Evolutionary conservation across 2,113 vertebrate genomes (phyloP).

Genomic region (Syrrhaptes paradoxus): DNA sequence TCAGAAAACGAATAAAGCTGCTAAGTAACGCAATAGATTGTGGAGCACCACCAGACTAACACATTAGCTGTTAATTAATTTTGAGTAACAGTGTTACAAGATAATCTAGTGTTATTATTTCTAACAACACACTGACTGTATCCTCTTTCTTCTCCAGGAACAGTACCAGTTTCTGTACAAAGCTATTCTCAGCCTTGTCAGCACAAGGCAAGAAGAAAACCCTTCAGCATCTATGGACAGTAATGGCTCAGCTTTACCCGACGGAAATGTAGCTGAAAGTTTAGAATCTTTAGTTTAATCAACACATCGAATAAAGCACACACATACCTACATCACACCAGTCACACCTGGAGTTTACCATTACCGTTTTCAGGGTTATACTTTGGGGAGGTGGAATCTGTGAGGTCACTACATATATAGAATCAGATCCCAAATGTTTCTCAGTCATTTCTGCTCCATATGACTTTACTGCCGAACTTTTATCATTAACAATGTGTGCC

Average conservation of each 20-base stretch:
- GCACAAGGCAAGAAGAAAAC: conserved; percentile 87
- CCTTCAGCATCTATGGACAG: conserved; percentile 84
- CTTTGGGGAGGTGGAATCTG: neutral
- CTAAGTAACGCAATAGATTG: neutral
- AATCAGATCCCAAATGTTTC: conserved; percentile 19
- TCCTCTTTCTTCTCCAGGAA: conserved; percentile 78
- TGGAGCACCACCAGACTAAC: neutral
- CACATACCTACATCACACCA: neutral
- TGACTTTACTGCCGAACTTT: conserved; percentile 71
- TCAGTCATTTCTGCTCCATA: conserved; percentile 45
- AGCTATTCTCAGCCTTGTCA: conserved; percentile 93
- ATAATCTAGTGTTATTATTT: neutral
- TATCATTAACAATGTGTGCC: conserved; percentile 88
- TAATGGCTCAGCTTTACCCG: conserved; percentile 82
- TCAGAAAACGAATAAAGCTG: conserved; percentile 4
- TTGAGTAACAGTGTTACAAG: neutral
- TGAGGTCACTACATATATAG: conserved; percentile 31
- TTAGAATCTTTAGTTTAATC: conserved; percentile 91
- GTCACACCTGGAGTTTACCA: conserved; percentile 14
- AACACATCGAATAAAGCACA: neutral
- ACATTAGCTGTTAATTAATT: neutral
- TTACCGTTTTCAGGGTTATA: conserved; percentile 50
- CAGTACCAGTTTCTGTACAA: conserved; percentile 96
- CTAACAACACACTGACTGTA: neutral
- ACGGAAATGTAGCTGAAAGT: conserved; percentile 85